Percentiles rank a stretch among this genome's conserved stretches.
phyloP scores from a whole-genome alignment of 2,888 invertebrate species.

The Mactromeris polynyma region DNA sequence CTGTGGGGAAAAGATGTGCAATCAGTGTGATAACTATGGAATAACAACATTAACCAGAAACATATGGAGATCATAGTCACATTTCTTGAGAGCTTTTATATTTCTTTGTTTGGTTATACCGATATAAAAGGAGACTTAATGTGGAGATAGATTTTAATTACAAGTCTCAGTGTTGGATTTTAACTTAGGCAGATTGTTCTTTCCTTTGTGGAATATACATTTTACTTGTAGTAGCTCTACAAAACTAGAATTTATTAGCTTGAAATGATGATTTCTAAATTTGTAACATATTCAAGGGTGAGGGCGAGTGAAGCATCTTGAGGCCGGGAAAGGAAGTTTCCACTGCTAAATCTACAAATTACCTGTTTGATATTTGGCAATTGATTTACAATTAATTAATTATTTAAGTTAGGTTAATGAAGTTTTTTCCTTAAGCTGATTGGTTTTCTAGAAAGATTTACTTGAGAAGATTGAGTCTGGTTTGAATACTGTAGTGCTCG shows the following conservation, averaged over 20 bases:
- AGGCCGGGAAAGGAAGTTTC: not conserved
- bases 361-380: not conserved
- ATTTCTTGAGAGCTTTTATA: not conserved
- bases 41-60: not conserved
- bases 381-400: not conserved
- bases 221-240: not conserved
- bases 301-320: not conserved
- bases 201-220: not conserved
- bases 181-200: not conserved
- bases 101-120: not conserved
- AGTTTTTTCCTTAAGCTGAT: not conserved
- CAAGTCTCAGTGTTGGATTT: not conserved
- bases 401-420: not conserved
- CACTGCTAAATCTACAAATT: not conserved
- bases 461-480: too few relatives aligned
- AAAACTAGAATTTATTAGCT: too few relatives aligned
- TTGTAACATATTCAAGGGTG: too few relatives aligned
- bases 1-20: not conserved
- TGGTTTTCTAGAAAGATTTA: not conserved
- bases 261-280: too few relatives aligned
- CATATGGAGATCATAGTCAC: not conserved
- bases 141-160: not conserved
- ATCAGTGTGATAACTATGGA: not conserved
- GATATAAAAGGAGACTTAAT: not conserved
- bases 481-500: too few relatives aligned